phyloP scores from a whole-genome alignment of 2,113 vertebrate species.

The Mesitornis unicolor region DNA sequence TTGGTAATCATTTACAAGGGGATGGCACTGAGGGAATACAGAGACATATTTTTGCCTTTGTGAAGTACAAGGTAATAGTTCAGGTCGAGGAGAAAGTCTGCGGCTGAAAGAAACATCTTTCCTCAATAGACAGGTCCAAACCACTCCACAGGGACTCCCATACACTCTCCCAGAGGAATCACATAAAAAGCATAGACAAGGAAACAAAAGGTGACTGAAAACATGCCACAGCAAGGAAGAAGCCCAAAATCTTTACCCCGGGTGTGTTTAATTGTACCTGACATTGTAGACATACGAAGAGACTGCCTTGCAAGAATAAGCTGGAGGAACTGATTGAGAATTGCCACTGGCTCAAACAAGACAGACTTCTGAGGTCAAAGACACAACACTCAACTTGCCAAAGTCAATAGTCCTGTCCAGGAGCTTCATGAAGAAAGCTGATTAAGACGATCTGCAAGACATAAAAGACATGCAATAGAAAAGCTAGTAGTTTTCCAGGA shows the following conservation, averaged over 20 bases:
- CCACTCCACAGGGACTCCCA: not conserved
- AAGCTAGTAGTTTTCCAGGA: not conserved
- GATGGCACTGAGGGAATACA: not conserved
- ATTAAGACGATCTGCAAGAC: not conserved
- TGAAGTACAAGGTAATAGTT: not conserved
- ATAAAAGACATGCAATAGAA: not conserved
- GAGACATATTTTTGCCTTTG: not conserved
- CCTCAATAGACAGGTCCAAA: not conserved
- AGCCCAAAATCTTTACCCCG: not conserved
- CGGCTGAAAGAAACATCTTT: not conserved
- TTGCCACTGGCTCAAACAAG: not conserved
- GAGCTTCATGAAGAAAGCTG: not conserved
- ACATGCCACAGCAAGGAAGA: not conserved
- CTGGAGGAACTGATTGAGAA: not conserved
- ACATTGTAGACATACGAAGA: not conserved
- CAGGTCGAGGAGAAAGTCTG: not conserved
- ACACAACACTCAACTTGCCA: not conserved
- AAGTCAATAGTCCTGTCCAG: not conserved
- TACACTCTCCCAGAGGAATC: not conserved
- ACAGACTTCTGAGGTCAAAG: not conserved
- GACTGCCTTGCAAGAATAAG: not conserved
- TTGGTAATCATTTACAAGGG: not conserved
- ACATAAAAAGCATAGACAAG: not conserved
- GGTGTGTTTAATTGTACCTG: not conserved
- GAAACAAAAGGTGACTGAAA: constrained; percentile 8